Evolutionary conservation across 2,888 invertebrate species (phyloP).

Genomic region (Argyresthia albistria): DNA sequence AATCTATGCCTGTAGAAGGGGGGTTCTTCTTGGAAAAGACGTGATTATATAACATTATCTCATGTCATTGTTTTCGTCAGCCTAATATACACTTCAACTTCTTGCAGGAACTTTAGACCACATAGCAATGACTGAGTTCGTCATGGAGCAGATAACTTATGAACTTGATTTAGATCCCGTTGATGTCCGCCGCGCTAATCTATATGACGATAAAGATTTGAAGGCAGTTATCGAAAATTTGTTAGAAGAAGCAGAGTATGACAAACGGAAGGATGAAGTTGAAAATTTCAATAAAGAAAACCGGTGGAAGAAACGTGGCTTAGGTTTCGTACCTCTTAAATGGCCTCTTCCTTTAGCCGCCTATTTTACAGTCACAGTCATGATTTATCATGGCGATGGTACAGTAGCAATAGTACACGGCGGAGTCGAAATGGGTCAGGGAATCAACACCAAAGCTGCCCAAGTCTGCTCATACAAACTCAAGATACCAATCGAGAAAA

Average conservation of each 20-base stretch:
- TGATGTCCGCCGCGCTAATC: conserved; percentile 66
- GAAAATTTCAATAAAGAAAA: conserved; percentile 74
- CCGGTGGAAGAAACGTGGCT: conserved; percentile 80
- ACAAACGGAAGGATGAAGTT: conserved; percentile 50
- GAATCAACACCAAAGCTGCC: conserved; percentile 77
- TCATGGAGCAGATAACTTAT: conserved; percentile 77
- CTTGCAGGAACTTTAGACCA: conserved; percentile 59
- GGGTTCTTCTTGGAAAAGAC: too few species aligned
- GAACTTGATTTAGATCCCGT: conserved; percentile 65
- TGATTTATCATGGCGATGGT: conserved; percentile 75
- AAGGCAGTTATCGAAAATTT: conserved; percentile 62
- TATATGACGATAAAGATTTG: conserved; percentile 34
- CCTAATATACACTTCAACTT: not conserved
- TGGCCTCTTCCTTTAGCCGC: conserved; percentile 63
- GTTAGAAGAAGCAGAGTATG: conserved; percentile 62
- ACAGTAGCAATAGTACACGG: conserved; percentile 77
- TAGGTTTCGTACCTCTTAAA: conserved; percentile 73
- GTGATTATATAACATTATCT: too few species aligned
- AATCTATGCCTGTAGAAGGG: too few species aligned
- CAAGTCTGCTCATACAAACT: conserved; percentile 77
- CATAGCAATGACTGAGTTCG: conserved; percentile 61
- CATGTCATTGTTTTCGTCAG: not conserved
- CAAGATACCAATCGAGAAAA: conserved; percentile 73
- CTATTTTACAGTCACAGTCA: conserved; percentile 70
- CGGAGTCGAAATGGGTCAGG: conserved; percentile 81